Conservation (phyloP, 2,113 vertebrate species). For the Hiodon alosoides region DNA sequence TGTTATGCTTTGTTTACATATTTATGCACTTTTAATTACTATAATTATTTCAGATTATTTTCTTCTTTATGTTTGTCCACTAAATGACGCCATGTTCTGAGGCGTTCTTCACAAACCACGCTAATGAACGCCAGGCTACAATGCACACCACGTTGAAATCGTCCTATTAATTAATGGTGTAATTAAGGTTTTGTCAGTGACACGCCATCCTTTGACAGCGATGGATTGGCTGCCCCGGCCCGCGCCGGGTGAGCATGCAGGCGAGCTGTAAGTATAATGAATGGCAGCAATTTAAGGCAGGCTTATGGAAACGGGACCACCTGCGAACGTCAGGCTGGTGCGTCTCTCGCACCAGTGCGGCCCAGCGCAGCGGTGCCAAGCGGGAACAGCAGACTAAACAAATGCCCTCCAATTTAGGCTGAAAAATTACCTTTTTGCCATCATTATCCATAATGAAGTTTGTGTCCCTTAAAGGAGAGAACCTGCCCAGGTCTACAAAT, state of each 20-base stretch:
- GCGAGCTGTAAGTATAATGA: constrained; percentile 76
- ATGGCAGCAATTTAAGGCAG: constrained; percentile 90
- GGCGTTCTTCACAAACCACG: constrained; percentile 76
- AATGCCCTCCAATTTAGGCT: constrained; percentile 47
- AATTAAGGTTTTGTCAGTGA: constrained; percentile 99
- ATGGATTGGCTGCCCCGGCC: constrained; percentile 80
- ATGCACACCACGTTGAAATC: constrained; percentile 80
- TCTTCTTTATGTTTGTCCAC: constrained; percentile 42
- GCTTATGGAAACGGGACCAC: constrained; percentile 85
- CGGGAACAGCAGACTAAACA: constrained; percentile 43
- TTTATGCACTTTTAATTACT: too few species aligned
- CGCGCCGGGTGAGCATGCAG: constrained; percentile 70
- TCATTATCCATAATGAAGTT: constrained; percentile 20
- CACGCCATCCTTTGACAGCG: constrained; percentile 89
- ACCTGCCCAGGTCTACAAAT: background rate
- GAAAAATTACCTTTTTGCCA: constrained; percentile 26
- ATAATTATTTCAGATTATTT: background rate
- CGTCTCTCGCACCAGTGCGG: constrained; percentile 48
- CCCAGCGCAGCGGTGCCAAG: constrained; percentile 45
- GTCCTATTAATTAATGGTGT: constrained; percentile 98
- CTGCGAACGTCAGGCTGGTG: constrained; percentile 69
- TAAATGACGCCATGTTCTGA: constrained; percentile 52
- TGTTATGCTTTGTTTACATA: too few species aligned
- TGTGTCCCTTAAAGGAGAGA: background rate
- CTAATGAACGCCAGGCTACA: constrained; percentile 82